A percentile compares a stretch with the other conserved stretches of the same genome.
Conservation (phyloP, 1,140 invertebrate species). For the Eriosoma lanigerum region DNA sequence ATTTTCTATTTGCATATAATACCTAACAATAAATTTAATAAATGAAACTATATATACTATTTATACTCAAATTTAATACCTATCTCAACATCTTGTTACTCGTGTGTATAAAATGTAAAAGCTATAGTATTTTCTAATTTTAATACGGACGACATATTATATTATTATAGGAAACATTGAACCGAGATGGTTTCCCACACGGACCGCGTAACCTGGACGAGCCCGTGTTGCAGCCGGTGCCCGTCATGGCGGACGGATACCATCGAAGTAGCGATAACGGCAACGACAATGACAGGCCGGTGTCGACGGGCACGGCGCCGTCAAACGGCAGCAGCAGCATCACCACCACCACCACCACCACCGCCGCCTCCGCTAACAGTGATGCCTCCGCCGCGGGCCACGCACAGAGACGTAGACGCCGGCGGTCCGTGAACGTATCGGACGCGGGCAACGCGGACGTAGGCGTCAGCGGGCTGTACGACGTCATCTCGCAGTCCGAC, state of each 20-base stretch:
- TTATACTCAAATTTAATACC: too few species aligned
- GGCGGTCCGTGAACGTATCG: conserved; percentile 70
- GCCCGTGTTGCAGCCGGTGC: background rate
- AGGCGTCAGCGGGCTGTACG: conserved; percentile 82
- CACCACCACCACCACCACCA: too few species aligned
- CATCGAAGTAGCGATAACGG: background rate
- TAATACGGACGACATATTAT: too few species aligned
- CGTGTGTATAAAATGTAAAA: too few species aligned
- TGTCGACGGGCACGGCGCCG: background rate
- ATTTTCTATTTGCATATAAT: too few species aligned
- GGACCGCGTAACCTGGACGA: conserved; percentile 66
- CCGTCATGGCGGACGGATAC: background rate
- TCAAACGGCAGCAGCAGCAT: background rate
- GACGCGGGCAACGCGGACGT: conserved; percentile 79
- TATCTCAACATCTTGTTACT: too few species aligned
- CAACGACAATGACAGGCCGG: background rate
- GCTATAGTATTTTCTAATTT: too few species aligned
- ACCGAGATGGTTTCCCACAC: conserved; percentile 56
- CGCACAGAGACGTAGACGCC: conserved; percentile 62
- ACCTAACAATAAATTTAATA: too few species aligned
- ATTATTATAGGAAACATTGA: conserved; percentile 48
- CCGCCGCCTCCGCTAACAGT: background rate
- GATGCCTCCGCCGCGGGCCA: background rate
- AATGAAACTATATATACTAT: too few species aligned
- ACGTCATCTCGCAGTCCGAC: conserved; percentile 90